phyloP scores from a whole-genome alignment of 2,113 vertebrate genomes.

The Trinectes maculatus region DNA sequence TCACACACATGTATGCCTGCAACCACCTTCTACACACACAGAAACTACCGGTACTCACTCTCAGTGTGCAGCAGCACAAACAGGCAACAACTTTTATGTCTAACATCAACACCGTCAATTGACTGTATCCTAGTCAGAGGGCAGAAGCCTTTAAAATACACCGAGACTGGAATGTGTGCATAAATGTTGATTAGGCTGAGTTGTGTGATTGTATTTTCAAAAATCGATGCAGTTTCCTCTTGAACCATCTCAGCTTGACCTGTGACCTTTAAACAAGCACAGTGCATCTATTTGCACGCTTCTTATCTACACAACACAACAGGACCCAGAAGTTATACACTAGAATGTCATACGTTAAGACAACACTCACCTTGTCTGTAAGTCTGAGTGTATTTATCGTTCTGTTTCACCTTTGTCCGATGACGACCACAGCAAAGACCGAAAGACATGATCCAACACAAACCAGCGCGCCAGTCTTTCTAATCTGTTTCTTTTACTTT shows the following conservation, averaged over 20 bases:
- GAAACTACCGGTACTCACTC: background rate
- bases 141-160: no score
- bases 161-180: background rate
- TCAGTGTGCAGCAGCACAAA: background rate
- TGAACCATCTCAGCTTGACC: background rate
- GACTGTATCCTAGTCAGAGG: no score
- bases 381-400: slow-evolving; percentile 23
- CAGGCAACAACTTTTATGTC: background rate
- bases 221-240: background rate
- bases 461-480: background rate
- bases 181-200: background rate
- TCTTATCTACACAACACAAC: background rate
- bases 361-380: slow-evolving; percentile 46
- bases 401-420: background rate
- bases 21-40: background rate
- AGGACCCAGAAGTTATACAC: background rate
- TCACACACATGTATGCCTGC: background rate
- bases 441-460: slow-evolving; percentile 18
- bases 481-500: slow-evolving; percentile 1
- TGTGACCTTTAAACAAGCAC: background rate
- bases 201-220: background rate
- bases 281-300: background rate
- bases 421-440: slow-evolving; percentile 14
- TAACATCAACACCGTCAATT: no score
- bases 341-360: background rate